Base-by-base conservation (phyloP, 2,113 vertebrate species). In the Labeo rohita region DNA sequence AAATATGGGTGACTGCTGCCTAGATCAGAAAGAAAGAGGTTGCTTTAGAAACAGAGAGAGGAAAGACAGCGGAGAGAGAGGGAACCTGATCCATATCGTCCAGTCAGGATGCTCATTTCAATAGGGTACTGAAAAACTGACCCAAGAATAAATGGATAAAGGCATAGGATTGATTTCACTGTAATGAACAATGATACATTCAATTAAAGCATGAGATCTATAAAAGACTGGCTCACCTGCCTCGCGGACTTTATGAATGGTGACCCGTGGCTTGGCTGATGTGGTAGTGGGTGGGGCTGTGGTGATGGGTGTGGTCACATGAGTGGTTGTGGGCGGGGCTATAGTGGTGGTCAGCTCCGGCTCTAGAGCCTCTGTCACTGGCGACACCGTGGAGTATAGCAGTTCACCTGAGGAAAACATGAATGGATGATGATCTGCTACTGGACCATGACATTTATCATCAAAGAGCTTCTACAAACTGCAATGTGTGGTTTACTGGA, bases 1-100 rank as follows among this genome's bases (percentile, higher is more conserved):
- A 96, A 96, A 6, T 96, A 97, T 63, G 96, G 97, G 87, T 97
- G 96, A 90, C 95, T 91, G 83, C 91, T 96, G 92, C 96, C 97
- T 95, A 86, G 88, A 94, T 91, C 86, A 89, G 91, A 91, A 12
- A 87, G 52, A 88, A 90, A 85, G n/a, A 54, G 43, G 83, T 92
- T 88, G 87, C 61, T 85, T 88, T 78, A 87, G 66, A 75, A 74
- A 68, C 12, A 52, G 47, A 56, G 66, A 83, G 76, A 88, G 74
- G 79, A 45, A 68, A 4, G 72, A 34, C 59, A 8, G 72, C 9
- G 52, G 16, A 86, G 85, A 87, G 84, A 72, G 68, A 85, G 84
- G 78, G 28, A 8, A 86, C 87, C 90, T 92, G 83, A 85, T 88
- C 39, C 39, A 85, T 23, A 39, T 54, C 56, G 23, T 61, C 83